These are phyloP conservation scores for Cheilosia pagana DNA, from an alignment of 2,888 invertebrate species.

Conservation along the genomic window DNA sequence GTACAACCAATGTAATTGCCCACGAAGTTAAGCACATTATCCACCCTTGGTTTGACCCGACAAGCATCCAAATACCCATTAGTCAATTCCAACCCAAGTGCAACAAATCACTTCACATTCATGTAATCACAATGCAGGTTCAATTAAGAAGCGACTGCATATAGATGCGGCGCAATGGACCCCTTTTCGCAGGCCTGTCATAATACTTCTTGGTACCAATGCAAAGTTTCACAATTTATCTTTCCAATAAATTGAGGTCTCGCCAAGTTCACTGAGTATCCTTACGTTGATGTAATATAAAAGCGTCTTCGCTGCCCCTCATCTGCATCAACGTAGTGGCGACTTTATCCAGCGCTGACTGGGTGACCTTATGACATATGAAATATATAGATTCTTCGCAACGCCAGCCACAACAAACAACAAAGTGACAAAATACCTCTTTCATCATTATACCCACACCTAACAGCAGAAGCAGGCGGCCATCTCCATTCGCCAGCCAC, in stretches of 20 bases:
- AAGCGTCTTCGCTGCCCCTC: background rate
- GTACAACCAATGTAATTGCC: background rate
- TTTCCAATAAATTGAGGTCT: constrained; percentile 76
- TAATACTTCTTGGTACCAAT: constrained; percentile 51
- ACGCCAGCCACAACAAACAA: constrained; percentile 64
- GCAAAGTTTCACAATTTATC: constrained; percentile 74
- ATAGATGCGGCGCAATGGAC: constrained; percentile 7
- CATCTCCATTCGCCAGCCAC: constrained; percentile 36
- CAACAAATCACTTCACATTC: constrained; percentile 25
- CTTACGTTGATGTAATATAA: constrained; percentile 58
- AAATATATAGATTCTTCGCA: constrained; percentile 67
- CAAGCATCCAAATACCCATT: constrained; percentile 23
- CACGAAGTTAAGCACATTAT: background rate
- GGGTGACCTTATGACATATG: constrained; percentile 71
- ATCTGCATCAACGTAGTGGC: constrained; percentile 44
- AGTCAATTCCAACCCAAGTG: constrained; percentile 23
- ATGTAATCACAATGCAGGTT: constrained; percentile 33
- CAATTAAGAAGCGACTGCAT: constrained; percentile 54
- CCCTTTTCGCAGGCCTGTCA: constrained; percentile 51
- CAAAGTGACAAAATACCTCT: constrained; percentile 73
- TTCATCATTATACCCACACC: constrained; percentile 73
- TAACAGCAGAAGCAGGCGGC: constrained; percentile 33
- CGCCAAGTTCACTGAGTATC: constrained; percentile 67
- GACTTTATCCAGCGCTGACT: constrained; percentile 61
- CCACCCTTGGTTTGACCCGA: background rate